Evolutionary conservation across 2,888 invertebrate genomes (phyloP), one percentile per base, ranked within the genome.

Genomic region (Sphecodes monilicornis): DNA sequence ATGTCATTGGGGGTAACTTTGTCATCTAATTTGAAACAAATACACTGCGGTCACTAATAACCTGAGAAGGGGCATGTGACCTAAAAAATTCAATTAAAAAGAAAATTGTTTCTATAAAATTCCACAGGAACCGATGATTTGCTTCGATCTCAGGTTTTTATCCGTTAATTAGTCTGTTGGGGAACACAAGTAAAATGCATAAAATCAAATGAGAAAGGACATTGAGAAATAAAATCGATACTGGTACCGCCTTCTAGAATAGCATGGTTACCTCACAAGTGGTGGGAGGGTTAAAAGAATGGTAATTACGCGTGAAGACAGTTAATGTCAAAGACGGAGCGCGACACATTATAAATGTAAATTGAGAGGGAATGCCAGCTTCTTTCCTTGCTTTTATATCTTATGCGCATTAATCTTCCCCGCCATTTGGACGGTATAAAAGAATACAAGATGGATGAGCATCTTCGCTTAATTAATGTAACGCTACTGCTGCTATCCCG

Each of bases 381-480:
- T n/a, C 64, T 41, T 50, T 32, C 54, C 66, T 78, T 79, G 78
- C 80, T 84, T 88, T 82, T 82, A 82, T 68, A 76, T 84, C 88
- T 80, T 83, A 84, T 84, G 81, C 88, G 88, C 92, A 93, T 93
- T 91, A 92, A 93, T 93, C 92, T 92, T 92, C 89, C 83, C 87
- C 87, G 82, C 84, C 81, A 82, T 83, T 81, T 82, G 84, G 88
- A 83, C 82, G 83, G 83, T 84, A 89, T 86, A 89, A 92, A 91
- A 92, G 92, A 90, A 92, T 91, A 92, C 90, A 93, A 93, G 92
- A 92, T 92, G 92, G 91, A 93, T 92, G 92, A 90, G 88, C 89
- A 86, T 88, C 91, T 86, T 82, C 85, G 84, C 91, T 91, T 93
- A 92, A 93, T 92, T 92, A 92, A 93, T 92, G 91, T 91, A 86